A percentile compares a stretch with the other conserved stretches of the same genome.
Evolutionary conservation across 2,888 invertebrate genomes (phyloP).

Genomic region (Panopea generosa): DNA sequence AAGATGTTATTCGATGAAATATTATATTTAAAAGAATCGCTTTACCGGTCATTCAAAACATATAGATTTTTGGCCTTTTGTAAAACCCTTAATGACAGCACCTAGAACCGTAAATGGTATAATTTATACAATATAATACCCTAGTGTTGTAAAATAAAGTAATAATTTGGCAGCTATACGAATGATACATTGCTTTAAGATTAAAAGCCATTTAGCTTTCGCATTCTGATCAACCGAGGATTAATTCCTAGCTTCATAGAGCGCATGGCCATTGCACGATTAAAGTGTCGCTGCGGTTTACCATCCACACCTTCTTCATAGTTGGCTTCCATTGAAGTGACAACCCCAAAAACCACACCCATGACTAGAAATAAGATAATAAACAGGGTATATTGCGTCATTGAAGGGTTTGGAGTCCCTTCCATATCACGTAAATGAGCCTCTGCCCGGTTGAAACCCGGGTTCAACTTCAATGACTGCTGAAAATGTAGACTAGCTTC

Average conservation of each 20-base stretch:
- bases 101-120: too few species aligned
- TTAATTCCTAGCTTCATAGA: constrained; percentile 88
- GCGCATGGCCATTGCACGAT: constrained; percentile 95
- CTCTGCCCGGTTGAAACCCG: constrained; percentile 93
- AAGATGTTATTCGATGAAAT: too few species aligned
- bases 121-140: too few species aligned
- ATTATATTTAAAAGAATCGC: too few species aligned
- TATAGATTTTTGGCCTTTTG: too few species aligned
- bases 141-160: too few species aligned
- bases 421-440: constrained; percentile 93
- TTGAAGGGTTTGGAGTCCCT: constrained; percentile 91
- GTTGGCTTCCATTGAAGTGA: constrained; percentile 90
- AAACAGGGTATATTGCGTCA: constrained; percentile 94
- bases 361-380: constrained; percentile 94
- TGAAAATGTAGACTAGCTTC: constrained; percentile 94
- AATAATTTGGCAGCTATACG: too few species aligned
- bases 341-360: constrained; percentile 91
- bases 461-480: constrained; percentile 93
- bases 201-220: constrained; percentile 69
- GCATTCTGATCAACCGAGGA: constrained; percentile 78
- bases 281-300: constrained; percentile 93
- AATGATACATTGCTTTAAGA: too few species aligned
- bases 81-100: too few species aligned
- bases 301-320: constrained; percentile 80
- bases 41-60: too few species aligned